These are phyloP conservation scores for Oophaga pumilio DNA, from an alignment of 2,113 vertebrate species.

Conservation along the genomic window DNA sequence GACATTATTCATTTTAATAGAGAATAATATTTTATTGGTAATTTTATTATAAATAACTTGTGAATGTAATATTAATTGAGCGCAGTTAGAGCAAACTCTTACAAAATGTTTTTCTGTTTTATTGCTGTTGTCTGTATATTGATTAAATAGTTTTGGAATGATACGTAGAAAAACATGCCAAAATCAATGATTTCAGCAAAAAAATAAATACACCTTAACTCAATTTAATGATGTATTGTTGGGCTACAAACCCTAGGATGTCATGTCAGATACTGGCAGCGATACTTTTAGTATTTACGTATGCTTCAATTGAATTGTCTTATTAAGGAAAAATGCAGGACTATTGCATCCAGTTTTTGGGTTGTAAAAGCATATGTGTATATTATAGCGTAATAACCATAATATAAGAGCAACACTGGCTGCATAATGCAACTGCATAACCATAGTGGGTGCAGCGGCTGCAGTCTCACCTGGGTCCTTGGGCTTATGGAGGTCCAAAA, in stretches of 20 bases:
- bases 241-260: background rate
- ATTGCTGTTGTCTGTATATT: background rate
- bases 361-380: background rate
- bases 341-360: background rate
- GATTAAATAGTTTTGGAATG: background rate
- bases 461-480: no score
- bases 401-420: no score
- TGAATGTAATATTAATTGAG: background rate
- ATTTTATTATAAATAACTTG: background rate
- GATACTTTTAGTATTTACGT: background rate
- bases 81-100: background rate
- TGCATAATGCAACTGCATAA: no score
- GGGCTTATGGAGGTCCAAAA: no score
- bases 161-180: background rate
- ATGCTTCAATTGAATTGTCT: background rate
- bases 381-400: no score
- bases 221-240: background rate
- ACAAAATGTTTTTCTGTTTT: background rate
- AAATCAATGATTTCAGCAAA: background rate
- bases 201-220: background rate
- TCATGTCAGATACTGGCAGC: background rate
- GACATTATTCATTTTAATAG: background rate
- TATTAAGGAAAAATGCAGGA: no score
- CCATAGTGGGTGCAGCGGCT: no score
- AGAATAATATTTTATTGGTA: background rate